phyloP scores from a whole-genome alignment of 2,113 vertebrate genomes.

The Prunella himalayana region DNA sequence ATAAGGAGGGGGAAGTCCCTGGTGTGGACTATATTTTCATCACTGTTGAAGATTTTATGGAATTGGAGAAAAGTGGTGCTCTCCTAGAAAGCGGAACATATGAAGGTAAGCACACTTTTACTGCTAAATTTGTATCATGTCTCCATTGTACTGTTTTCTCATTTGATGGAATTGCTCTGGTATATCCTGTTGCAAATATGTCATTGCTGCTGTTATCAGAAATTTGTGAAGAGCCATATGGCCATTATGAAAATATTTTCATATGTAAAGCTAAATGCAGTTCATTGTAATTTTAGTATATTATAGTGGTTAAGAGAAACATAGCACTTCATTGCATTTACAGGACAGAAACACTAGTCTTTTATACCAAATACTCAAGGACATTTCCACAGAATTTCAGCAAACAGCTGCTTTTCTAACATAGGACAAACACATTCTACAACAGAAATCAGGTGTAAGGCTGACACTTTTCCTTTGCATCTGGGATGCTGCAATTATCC shows the following conservation, averaged over 20 bases:
- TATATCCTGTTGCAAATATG: not conserved
- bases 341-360: not conserved
- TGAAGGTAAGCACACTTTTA: conserved; percentile 84
- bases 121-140: not conserved
- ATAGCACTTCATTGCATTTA: not conserved
- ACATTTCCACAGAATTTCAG: not conserved
- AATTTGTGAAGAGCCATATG: not conserved
- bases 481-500: not conserved
- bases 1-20: conserved; percentile 98
- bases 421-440: not conserved
- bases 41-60: conserved; percentile 94
- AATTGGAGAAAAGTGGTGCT: conserved; percentile 96
- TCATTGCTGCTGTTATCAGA: not conserved
- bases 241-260: not conserved
- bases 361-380: not conserved
- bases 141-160: not conserved
- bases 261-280: not conserved
- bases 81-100: conserved; percentile 98
- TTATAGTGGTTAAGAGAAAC: not conserved
- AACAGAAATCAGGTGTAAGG: not conserved
- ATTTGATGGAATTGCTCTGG: not conserved
- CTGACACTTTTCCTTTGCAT: not conserved
- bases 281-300: not conserved
- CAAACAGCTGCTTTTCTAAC: not conserved
- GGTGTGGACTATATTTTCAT: conserved; percentile 99